phyloP scores from a whole-genome alignment of 2,888 invertebrate genomes.

The Linyphia triangularis region DNA sequence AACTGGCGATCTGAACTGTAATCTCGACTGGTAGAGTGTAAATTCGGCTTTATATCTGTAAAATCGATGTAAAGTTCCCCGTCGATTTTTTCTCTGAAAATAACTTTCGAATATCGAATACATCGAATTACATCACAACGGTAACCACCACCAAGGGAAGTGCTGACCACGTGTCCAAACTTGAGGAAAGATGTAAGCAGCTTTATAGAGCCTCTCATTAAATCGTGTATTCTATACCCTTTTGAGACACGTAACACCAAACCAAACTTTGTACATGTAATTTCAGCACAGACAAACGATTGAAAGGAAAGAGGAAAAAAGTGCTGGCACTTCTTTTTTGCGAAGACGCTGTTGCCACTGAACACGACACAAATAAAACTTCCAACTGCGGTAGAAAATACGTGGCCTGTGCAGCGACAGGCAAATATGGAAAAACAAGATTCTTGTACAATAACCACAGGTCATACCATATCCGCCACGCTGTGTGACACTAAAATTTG shows the following conservation, averaged over 20 bases:
- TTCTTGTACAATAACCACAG: constrained; percentile 41
- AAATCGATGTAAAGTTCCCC: not conserved
- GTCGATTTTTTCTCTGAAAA: not conserved
- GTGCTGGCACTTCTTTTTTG: not conserved
- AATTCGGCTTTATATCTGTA: too few relatives aligned
- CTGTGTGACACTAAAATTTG: constrained; percentile 47
- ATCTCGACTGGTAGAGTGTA: too few relatives aligned
- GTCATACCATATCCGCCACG: constrained; percentile 28
- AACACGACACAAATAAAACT: constrained; percentile 39
- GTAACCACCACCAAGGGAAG: too few relatives aligned
- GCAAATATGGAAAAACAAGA: constrained; percentile 20
- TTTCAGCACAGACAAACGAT: constrained; percentile 10
- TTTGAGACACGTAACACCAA: not conserved
- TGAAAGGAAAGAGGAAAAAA: not conserved
- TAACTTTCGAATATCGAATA: not conserved
- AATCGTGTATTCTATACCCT: not conserved
- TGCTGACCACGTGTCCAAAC: not conserved
- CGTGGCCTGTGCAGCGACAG: constrained; percentile 45
- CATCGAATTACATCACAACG: too few relatives aligned
- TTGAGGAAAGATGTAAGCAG: not conserved
- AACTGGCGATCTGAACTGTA: not conserved
- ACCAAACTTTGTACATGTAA: not conserved
- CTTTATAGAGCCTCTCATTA: not conserved
- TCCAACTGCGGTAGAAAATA: constrained; percentile 57
- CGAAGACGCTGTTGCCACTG: not conserved